Conservation (phyloP, 35 echinoderm and acorn worm species). For the Ophiothrix spiculata region DNA sequence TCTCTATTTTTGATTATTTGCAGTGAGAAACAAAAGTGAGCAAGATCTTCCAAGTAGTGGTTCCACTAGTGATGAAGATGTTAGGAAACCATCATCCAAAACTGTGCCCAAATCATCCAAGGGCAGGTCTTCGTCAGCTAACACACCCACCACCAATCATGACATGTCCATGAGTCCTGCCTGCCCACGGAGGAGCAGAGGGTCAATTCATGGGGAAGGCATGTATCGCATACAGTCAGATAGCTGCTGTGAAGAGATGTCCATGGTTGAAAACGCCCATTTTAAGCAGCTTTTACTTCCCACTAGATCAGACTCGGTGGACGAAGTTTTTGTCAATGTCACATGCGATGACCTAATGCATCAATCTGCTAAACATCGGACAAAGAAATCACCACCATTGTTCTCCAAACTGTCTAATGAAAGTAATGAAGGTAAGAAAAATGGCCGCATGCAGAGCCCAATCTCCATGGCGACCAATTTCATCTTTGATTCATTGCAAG, state of each 20-base stretch:
- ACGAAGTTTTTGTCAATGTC: conserved; percentile 32
- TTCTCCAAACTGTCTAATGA: not conserved
- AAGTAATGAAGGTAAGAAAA: not conserved
- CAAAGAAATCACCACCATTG: not conserved
- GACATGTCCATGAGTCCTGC: not conserved
- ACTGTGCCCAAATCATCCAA: conserved; percentile 10
- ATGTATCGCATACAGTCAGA: conserved; percentile 3
- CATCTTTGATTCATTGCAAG: not conserved
- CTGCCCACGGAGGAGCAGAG: not conserved
- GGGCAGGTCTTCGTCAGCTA: not conserved
- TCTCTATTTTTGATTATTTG: not conserved
- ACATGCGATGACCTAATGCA: not conserved
- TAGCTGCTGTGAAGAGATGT: not conserved
- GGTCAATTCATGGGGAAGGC: not conserved
- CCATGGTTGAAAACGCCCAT: conserved; percentile 8
- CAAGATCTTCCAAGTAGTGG: conserved; percentile 23
- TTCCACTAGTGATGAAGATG: conserved; percentile 37
- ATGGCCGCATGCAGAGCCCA: not conserved
- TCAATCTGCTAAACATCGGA: not conserved
- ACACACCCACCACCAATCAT: not conserved
- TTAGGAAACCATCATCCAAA: not conserved
- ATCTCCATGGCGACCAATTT: not conserved
- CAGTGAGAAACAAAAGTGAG: conserved; percentile 1
- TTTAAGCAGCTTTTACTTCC: conserved; percentile 29
- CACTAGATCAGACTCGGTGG: conserved; percentile 11